Percentiles rank a stretch among this genome's conserved stretches.
Evolutionary conservation across 2,797 vertebrate species (phyloP).

Genomic region (Sebastes oblongus): DNA sequence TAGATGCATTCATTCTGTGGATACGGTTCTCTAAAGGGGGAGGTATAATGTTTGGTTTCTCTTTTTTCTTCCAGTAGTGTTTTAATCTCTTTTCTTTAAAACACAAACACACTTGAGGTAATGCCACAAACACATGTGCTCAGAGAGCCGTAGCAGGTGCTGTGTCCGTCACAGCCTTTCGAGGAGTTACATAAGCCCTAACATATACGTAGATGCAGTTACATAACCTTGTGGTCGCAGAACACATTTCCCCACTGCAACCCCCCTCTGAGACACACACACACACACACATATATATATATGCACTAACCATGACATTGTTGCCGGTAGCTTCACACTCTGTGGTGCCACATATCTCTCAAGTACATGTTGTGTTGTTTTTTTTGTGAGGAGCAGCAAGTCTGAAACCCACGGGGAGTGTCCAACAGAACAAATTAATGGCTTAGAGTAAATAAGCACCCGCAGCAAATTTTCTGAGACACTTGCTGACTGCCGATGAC

Average conservation of each 20-base stretch:
- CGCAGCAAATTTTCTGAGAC: no score
- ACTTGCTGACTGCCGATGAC: slow-evolving; percentile 19
- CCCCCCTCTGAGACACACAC: background rate
- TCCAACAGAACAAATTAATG: slow-evolving; percentile 25
- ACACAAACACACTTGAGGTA: background rate
- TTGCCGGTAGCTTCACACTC: slow-evolving; percentile 17
- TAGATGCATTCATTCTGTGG: background rate
- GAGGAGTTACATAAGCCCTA: slow-evolving; percentile 47
- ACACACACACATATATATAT: slow-evolving; percentile 3
- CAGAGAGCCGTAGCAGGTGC: background rate
- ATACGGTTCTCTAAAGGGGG: background rate
- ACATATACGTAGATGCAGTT: slow-evolving; percentile 35
- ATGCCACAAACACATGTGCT: background rate
- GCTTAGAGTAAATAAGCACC: no score
- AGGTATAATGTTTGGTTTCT: background rate
- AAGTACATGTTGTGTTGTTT: slow-evolving; percentile 2
- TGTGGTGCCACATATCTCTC: background rate
- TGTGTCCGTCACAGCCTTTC: background rate
- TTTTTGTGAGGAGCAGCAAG: slow-evolving; percentile 1
- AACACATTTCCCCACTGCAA: slow-evolving; percentile 20
- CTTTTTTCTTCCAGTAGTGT: background rate
- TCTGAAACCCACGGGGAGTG: slow-evolving; percentile 5
- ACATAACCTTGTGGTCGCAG: slow-evolving; percentile 38
- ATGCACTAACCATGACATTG: background rate
- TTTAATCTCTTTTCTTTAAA: background rate